Conservation (phyloP, 2,888 invertebrate genomes). For the Fabriciana adippe region DNA sequence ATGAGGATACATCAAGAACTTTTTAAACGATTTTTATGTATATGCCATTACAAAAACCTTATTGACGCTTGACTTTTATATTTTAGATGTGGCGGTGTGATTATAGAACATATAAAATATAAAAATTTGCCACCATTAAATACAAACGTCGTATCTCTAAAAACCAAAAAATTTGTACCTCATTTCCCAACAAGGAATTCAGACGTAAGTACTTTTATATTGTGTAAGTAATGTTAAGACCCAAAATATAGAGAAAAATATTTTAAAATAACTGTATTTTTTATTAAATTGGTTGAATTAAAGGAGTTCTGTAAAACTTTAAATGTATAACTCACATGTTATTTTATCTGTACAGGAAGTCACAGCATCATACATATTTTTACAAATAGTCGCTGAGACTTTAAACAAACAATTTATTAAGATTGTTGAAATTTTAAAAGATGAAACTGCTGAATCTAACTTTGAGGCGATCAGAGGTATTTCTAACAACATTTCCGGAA, state of each 20-base stretch:
- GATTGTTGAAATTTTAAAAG: constrained; percentile 44
- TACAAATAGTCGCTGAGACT: constrained; percentile 53
- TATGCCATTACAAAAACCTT: no score
- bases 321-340: neutral
- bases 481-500: neutral
- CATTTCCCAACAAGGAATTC: constrained; percentile 42
- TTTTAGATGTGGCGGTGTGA: constrained; percentile 58
- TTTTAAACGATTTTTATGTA: no score
- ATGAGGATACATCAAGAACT: no score
- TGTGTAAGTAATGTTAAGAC: no score
- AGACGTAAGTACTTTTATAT: constrained; percentile 47
- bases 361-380: constrained; percentile 41
- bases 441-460: constrained; percentile 20
- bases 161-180: constrained; percentile 49
- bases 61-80: neutral
- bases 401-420: constrained; percentile 45
- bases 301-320: neutral
- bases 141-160: constrained; percentile 35
- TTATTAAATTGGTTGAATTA: neutral
- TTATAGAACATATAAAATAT: constrained; percentile 49
- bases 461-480: neutral
- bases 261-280: no score
- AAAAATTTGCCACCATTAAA: constrained; percentile 40
- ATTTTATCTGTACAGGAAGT: constrained; percentile 40
- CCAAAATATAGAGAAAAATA: no score